Base-by-base conservation (phyloP, 1,140 invertebrate genomes). In the Cotesia typhae region DNA sequence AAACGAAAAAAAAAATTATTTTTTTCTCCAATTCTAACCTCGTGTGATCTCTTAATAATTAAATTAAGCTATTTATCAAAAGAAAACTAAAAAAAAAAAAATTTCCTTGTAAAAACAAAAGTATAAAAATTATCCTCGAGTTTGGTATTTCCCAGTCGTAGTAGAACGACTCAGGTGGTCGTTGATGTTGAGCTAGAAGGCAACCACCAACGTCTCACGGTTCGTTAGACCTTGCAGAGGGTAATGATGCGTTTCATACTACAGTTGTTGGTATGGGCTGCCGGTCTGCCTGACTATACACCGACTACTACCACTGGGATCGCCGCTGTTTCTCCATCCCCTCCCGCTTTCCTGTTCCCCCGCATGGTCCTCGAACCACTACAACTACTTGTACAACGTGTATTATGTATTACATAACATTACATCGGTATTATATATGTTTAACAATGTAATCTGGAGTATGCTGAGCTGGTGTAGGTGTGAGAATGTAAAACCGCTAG, bases 191-290 rank as follows among this genome's bases (percentile, higher is more conserved):
- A 70, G 38, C 70, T 66, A 38, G 67, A 47, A 60, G 52, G 38
- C 67, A 51, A 53, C 5, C 52, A n/a, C 61, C 60, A 51, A 37
- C 17, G 69, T 65, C 61, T 76, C 67, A 74, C 73, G 70, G 77
- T 78, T 76, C 75, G 77, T 78, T 76, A 74, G 73, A 74, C 75
- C n/a, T 72, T 28, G 63, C 68, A 60, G 61, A 70, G 76, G 77
- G 64, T 78, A 78, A 78, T 76, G 77, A 78, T 71, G 77, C 75
- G 71, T 73, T 76, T 68, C 61, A 67, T 51, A 67, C 28, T 9
- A 7, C 47, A 67, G 63, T 55, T 67, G 20, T 67, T 67, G 66
- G 66, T 52, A 10, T 20, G 20, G 20, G 57, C 57, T 20, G 20
- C n/a, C 47, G 37, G 60, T n/a, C 66, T 63, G 55, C 41, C 57